Evolutionary conservation across 2,888 invertebrate species (phyloP).

Genomic region (Oligia strigilis): DNA sequence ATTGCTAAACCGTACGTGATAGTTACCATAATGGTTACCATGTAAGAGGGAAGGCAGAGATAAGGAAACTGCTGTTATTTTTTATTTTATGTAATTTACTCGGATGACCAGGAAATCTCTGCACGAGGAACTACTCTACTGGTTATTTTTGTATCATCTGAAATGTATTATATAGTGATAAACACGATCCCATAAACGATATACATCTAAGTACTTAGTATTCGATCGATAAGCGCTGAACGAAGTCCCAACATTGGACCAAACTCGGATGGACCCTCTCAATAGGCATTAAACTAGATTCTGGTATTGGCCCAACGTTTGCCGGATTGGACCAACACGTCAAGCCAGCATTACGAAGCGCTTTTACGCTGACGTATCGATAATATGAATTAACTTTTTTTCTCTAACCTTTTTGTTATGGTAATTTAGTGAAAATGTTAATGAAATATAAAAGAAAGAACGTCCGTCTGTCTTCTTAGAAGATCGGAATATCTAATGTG

Average conservation of each 20-base stretch:
- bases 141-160: background rate
- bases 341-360: slow-evolving; percentile 69
- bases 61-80: background rate
- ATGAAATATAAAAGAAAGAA: slow-evolving; percentile 72
- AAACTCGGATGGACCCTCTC: slow-evolving; percentile 4
- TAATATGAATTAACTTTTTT: slow-evolving; percentile 84
- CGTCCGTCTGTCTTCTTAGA: slow-evolving; percentile 51
- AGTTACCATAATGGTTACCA: no score
- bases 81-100: background rate
- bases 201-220: slow-evolving; percentile 28
- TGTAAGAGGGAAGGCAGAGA: background rate
- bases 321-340: slow-evolving; percentile 44
- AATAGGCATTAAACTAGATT: slow-evolving; percentile 9
- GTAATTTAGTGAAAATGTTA: slow-evolving; percentile 84
- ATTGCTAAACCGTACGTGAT: background rate
- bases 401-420: slow-evolving; percentile 74
- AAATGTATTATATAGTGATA: slow-evolving; percentile 8
- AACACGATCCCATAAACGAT: slow-evolving; percentile 22
- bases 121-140: background rate
- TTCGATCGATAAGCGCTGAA: slow-evolving; percentile 41
- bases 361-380: slow-evolving; percentile 82
- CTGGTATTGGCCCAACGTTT: slow-evolving; percentile 35
- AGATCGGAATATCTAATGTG: slow-evolving; percentile 57
- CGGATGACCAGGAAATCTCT: background rate
- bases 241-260: slow-evolving; percentile 20